Base-by-base conservation (phyloP, 1,140 invertebrate species). In the Chrysomallon squamiferum region DNA sequence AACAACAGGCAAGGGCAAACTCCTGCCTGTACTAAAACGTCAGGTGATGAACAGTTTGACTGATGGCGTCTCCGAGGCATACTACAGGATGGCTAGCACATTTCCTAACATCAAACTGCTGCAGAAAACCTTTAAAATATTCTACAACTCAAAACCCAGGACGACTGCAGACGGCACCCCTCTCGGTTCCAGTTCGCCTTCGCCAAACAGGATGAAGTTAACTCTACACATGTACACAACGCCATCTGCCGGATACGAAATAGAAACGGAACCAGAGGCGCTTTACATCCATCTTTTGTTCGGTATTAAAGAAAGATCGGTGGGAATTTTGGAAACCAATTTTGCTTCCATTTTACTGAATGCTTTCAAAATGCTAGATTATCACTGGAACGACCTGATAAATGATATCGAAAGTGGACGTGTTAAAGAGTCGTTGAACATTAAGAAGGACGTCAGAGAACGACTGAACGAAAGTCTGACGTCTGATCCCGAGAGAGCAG, bases 311-410 rank as follows among this genome's bases (percentile, higher is more conserved):
- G 47, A 66, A n/a, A 52, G 56, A 18, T 66, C 69, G 30, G 50
- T 62, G 6, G 63, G 47, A 13, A 78, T 74, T 61, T 52, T 77
- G 11, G 27, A 59, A 32, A 63, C 73, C 29, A 63, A 76, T 38
- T 66, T 63, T 3, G 41, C 65, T 41, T 62, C 62, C 15, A 43
- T 70, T 50, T 43, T 38, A 22, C 69, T 77, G 11, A 66, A 27
- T 4, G 66, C 58, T 49, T 66, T 71, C 35, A 50, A 66, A 43
- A 33, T 50, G 2, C 20, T 71, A n/a, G 64, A 71, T 20, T 29
- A 49, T 29, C 52, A 54, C 30, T 71, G 68, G 68, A 20, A 62
- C 7, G 25, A 62, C 2, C 13, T 71, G 1, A 59, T 59, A 47
- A 30, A 54, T 27, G 64, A 71, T 54, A 62, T 71, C 22, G 64